A percentile compares a stretch with the other conserved stretches of the same genome.
These are phyloP conservation scores for Cosmia pyralina DNA, from an alignment of 2,888 invertebrate genomes.

Conservation along the genomic window DNA sequence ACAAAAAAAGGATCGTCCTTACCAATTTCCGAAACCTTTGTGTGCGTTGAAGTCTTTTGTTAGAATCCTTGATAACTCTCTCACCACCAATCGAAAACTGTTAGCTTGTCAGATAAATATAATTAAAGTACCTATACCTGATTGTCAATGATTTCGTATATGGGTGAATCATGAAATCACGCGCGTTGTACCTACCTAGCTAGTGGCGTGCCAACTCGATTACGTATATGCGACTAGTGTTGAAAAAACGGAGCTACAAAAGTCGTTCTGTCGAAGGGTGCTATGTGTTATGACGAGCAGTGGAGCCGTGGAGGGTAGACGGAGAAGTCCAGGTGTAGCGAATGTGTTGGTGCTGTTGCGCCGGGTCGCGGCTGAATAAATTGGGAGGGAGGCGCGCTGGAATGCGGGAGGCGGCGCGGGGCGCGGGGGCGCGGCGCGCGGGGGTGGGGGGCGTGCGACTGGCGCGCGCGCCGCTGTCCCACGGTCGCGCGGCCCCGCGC, in stretches of 20 bases:
- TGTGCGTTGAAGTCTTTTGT: constrained; percentile 78
- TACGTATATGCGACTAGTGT: constrained; percentile 45
- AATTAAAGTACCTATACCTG: constrained; percentile 51
- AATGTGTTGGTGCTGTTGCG: constrained; percentile 33
- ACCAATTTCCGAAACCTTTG: constrained; percentile 30
- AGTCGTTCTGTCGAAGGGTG: constrained; percentile 6
- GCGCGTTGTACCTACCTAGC: constrained; percentile 42
- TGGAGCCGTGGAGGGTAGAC: constrained; percentile 12
- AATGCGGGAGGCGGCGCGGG: constrained; percentile 85
- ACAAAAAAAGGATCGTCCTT: constrained; percentile 4
- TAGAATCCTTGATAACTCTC: constrained; percentile 46
- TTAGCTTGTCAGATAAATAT: constrained; percentile 63
- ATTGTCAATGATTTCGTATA: constrained; percentile 56
- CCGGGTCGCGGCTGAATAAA: constrained; percentile 88
- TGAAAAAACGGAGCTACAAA: constrained; percentile 16
- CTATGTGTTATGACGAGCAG: neutral
- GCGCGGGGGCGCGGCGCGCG: constrained; percentile 78
- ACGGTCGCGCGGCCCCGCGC: constrained; percentile 91
- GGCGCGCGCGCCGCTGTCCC: constrained; percentile 92
- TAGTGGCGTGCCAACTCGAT: constrained; percentile 55
- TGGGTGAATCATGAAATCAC: constrained; percentile 62
- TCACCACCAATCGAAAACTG: constrained; percentile 46
- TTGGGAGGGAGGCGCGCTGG: constrained; percentile 88
- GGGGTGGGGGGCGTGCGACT: constrained; percentile 88
- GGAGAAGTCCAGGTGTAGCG: constrained; percentile 45